These are phyloP conservation scores for Periplaneta americana DNA, from an alignment of 1,140 invertebrate genomes.

Conservation along the genomic window DNA sequence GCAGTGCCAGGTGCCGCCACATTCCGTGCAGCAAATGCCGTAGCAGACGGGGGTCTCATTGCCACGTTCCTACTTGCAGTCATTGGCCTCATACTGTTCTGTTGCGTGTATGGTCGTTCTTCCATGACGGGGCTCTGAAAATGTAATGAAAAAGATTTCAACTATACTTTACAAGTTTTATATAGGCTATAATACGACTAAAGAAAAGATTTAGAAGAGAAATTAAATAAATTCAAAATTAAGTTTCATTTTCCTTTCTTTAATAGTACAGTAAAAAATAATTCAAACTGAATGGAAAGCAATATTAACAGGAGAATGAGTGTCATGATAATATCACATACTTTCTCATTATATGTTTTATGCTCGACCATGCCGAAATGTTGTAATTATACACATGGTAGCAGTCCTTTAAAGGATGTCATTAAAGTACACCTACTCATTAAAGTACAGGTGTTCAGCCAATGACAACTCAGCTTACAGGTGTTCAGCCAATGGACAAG, in stretches of 20 bases:
- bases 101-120: constrained; percentile 3
- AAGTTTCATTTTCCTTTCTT: neutral
- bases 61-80: neutral
- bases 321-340: no score
- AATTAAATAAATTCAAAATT: neutral
- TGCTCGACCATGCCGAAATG: no score
- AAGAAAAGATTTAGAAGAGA: neutral
- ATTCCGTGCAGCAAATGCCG: neutral
- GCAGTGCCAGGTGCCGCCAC: constrained; percentile 15
- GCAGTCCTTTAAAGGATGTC: no score
- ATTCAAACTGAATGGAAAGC: no score
- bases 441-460: no score
- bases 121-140: neutral
- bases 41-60: neutral
- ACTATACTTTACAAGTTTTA: neutral
- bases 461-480: no score
- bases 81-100: neutral
- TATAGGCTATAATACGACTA: neutral
- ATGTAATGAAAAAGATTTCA: neutral
- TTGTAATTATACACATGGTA: no score
- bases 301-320: no score
- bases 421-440: no score
- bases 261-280: neutral
- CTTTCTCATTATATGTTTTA: no score
- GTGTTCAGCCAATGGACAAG: no score